Evolutionary conservation across 2,797 vertebrate species (phyloP).

Genomic region (Myotis findleyi): DNA sequence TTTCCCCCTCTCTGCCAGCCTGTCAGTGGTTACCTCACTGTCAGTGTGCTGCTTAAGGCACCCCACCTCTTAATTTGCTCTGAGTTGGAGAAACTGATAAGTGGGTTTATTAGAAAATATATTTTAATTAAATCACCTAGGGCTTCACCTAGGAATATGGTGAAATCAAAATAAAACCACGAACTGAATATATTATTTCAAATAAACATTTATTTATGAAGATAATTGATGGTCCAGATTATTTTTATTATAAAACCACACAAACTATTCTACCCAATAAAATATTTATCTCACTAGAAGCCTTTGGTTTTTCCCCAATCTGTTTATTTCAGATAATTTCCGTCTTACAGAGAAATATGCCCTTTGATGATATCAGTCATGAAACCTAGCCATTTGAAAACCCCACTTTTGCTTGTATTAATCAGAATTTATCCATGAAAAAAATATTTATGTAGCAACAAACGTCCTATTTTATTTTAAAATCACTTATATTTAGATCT

Average conservation of each 20-base stretch:
- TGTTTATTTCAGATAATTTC: background rate
- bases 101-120: background rate
- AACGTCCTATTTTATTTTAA: constrained; percentile 31
- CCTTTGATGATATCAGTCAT: background rate
- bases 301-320: background rate
- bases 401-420: background rate
- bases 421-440: background rate
- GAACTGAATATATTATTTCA: background rate
- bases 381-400: constrained; percentile 1
- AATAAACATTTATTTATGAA: background rate
- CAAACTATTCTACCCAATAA: constrained; percentile 6
- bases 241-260: constrained; percentile 13
- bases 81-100: background rate
- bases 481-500: constrained; percentile 13
- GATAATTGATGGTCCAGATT: background rate
- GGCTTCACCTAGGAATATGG: background rate
- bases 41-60: background rate
- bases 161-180: background rate
- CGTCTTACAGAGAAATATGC: background rate
- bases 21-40: background rate
- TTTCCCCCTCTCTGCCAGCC: background rate
- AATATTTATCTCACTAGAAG: constrained; percentile 1
- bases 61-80: background rate
- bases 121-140: constrained; percentile 20
- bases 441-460: background rate